These are phyloP conservation scores for Acleris holmiana DNA, from an alignment of 2,888 invertebrate species.

Conservation along the genomic window DNA sequence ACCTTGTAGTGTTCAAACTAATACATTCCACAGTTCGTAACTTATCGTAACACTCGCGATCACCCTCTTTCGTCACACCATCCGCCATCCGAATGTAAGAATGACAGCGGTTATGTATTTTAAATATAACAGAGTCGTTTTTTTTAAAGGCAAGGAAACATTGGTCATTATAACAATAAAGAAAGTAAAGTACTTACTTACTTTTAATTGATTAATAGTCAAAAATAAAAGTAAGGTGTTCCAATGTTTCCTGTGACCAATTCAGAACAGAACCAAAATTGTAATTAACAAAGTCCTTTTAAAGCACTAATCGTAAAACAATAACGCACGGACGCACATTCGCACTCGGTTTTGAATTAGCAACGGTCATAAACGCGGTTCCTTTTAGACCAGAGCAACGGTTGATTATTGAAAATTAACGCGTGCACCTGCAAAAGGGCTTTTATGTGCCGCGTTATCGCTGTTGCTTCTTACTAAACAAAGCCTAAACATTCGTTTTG, in stretches of 20 bases:
- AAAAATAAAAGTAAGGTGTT: no score
- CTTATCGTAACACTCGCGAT: no score
- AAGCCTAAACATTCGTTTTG: neutral
- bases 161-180: no score
- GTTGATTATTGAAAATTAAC: constrained; percentile 70
- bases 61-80: no score
- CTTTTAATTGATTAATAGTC: no score
- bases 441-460: constrained; percentile 56
- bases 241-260: constrained; percentile 20
- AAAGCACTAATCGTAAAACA: constrained; percentile 43
- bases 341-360: constrained; percentile 59
- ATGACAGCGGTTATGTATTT: no score
- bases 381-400: constrained; percentile 70
- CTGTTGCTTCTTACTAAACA: constrained; percentile 14
- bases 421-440: constrained; percentile 62
- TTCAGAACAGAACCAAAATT: constrained; percentile 13
- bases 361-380: constrained; percentile 64
- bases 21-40: no score
- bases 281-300: constrained; percentile 33
- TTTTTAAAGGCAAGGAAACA: no score
- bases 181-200: no score
- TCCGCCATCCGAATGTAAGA: no score
- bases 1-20: no score
- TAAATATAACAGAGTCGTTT: no score
- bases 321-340: constrained; percentile 49